phyloP scores from a whole-genome alignment of 37 sponge, comb jelly and placozoan genomes.

The Mnemiopsis leidyi region DNA sequence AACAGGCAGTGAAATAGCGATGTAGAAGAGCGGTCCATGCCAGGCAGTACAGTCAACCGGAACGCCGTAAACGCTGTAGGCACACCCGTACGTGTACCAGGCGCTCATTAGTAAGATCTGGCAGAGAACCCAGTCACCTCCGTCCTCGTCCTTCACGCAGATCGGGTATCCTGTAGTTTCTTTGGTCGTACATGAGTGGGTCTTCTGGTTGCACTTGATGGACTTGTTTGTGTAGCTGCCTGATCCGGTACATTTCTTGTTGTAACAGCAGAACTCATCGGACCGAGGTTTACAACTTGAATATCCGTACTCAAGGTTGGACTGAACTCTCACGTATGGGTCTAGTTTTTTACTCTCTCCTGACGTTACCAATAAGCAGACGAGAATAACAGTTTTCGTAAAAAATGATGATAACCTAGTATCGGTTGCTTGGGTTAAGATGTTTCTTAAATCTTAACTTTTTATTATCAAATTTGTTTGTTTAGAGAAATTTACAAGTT shows the following conservation, averaged over 20 bases:
- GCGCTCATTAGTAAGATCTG: neutral
- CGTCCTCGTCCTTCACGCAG: neutral
- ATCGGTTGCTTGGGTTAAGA: no score
- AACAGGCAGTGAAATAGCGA: neutral
- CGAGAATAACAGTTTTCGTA: no score
- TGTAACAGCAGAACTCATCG: neutral
- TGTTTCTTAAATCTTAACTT: no score
- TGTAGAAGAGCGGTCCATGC: neutral
- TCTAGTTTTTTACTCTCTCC: no score
- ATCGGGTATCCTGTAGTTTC: neutral
- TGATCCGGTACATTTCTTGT: neutral
- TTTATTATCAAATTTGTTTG: no score
- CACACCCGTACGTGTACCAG: neutral
- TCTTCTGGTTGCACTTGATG: neutral
- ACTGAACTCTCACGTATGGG: no score
- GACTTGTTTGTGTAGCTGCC: neutral
- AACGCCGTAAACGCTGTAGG: neutral
- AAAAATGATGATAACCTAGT: no score
- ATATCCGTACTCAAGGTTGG: no score
- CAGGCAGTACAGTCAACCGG: neutral
- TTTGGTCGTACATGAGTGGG: neutral
- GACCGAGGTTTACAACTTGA: no score
- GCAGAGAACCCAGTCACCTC: neutral
- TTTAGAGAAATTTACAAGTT: no score
- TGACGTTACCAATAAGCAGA: no score